Evolutionary conservation across 2,888 invertebrate species (phyloP), one percentile per base, ranked within the genome.

Genomic region (Mythimna pallens): DNA sequence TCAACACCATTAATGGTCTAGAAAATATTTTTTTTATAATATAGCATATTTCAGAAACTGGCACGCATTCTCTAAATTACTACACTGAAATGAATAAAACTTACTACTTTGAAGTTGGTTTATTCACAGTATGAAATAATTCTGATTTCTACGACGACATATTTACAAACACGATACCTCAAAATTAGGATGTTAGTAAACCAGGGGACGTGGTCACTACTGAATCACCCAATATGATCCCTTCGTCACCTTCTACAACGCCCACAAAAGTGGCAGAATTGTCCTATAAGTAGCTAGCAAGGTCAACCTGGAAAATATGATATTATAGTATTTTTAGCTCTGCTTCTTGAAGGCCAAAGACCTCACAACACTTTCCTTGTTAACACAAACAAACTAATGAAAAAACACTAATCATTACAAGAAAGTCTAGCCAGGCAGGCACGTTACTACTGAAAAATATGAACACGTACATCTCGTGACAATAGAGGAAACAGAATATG

Each of bases 401-500:
- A 47, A 17, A 43, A 40, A 65, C 36, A 17, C 36, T 52, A 47
- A 22, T 58, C 25, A n/a, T 59, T 65, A 65, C 50, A 55, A 25
- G 30, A 34, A 57, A 55, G 43, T 65, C 64, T 55, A n/a, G 22
- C 43, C 64, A 78, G 22, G 30, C 50, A 65, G 54, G 43, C 55
- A 58, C 68, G 62, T 22, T 66, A 69, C 59, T 43, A 61, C 65
- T 57, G 34, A 65, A 63, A 61, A 65, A 71, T 64, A 71, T 62
- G 47, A 63, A 64, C 40, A 47, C 55, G 40, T 43, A 68, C 54
- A 36, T 72, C 63, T 78, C 65, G 65, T 73, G 79, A 81, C 76
- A 81, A 83, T 75, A 81, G 66, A 85, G 85, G 84, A 88, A 86
- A 83, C 70, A 79, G 76, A 79, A 78, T 81, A 77, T 74, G 75